phyloP scores from a whole-genome alignment of 2,888 invertebrate species.

The Cephus nigrinus region DNA sequence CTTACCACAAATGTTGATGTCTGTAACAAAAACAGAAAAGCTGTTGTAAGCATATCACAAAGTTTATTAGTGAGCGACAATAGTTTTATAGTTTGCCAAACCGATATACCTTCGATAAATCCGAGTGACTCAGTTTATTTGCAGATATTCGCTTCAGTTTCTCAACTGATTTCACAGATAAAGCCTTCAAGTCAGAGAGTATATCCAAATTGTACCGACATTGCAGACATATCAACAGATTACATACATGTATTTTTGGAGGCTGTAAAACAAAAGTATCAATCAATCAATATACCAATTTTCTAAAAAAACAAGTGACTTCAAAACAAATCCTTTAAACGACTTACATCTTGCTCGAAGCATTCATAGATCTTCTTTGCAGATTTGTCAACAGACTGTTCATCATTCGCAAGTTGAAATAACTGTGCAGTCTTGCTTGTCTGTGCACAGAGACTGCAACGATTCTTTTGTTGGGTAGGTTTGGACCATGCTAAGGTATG shows the following conservation, averaged over 20 bases:
- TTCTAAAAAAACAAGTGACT: background rate
- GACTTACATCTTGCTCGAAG: constrained; percentile 48
- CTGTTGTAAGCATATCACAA: background rate
- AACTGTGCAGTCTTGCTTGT: constrained; percentile 35
- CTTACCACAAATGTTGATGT: constrained; percentile 49
- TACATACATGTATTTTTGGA: background rate
- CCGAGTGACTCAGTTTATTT: constrained; percentile 32
- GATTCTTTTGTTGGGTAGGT: constrained; percentile 16
- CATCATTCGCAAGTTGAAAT: constrained; percentile 46
- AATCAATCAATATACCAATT: background rate
- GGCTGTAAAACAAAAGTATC: background rate
- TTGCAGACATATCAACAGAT: constrained; percentile 47
- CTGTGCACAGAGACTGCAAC: constrained; percentile 48
- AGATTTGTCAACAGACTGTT: constrained; percentile 34
- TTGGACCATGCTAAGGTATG: background rate
- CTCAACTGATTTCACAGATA: constrained; percentile 36
- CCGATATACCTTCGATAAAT: constrained; percentile 49
- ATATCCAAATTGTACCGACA: constrained; percentile 60
- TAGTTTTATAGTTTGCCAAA: background rate
- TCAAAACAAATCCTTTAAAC: background rate
- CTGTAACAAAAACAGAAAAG: constrained; percentile 33
- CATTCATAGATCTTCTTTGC: constrained; percentile 41
- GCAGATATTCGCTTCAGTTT: constrained; percentile 35
- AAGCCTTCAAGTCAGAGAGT: constrained; percentile 48
- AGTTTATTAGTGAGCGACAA: background rate